Conservation (phyloP, 2,113 vertebrate species). For the Apaloderma vittatum region DNA sequence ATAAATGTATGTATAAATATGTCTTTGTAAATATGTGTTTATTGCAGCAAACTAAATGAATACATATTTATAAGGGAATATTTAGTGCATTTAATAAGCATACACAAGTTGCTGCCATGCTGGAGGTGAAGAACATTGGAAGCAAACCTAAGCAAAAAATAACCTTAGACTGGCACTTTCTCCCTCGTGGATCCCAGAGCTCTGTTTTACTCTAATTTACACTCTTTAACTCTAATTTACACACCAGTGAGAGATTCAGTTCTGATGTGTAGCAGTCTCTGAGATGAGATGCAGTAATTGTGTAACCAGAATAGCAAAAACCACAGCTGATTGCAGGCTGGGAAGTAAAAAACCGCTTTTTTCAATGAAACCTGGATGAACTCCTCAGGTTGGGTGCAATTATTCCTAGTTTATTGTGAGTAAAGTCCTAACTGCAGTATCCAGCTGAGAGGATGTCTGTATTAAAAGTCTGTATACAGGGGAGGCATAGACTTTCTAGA, state of each 20-base stretch:
- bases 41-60: slow-evolving; percentile 35
- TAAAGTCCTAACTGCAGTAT: background rate
- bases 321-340: background rate
- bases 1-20: slow-evolving; percentile 41
- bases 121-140: slow-evolving; percentile 22
- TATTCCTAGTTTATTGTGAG: background rate
- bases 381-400: background rate
- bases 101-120: slow-evolving; percentile 17
- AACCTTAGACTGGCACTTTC: slow-evolving; percentile 45
- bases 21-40: slow-evolving; percentile 10
- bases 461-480: background rate
- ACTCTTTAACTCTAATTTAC: slow-evolving; percentile 47
- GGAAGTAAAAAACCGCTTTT: background rate
- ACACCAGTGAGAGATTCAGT: background rate
- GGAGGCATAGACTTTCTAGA: background rate
- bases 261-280: slow-evolving; percentile 2
- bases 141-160: slow-evolving; percentile 52
- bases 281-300: slow-evolving; percentile 1
- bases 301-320: slow-evolving; percentile 14
- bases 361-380: background rate
- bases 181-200: slow-evolving; percentile 42
- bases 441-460: background rate
- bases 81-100: slow-evolving; percentile 60
- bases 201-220: slow-evolving; percentile 38
- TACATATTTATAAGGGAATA: slow-evolving; percentile 62